Conservation (phyloP, 2,113 vertebrate species). For the Hemicordylus capensis region DNA sequence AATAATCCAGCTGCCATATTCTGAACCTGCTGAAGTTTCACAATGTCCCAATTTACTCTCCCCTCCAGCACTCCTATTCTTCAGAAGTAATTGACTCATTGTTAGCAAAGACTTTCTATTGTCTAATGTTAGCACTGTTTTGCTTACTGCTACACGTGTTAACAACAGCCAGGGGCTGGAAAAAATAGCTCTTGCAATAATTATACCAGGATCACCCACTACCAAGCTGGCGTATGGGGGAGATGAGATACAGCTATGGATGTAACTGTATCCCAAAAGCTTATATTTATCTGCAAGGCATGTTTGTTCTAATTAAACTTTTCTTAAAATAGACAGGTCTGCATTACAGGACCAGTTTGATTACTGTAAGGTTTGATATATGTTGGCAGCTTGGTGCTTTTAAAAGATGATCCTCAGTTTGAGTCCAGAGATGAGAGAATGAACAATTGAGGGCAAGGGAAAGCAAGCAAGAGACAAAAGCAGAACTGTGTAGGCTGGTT, state of each 20-base stretch:
- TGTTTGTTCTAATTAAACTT: constrained; percentile 39
- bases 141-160: neutral
- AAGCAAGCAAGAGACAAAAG: neutral
- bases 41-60: neutral
- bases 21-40: neutral
- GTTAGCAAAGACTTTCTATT: constrained; percentile 38
- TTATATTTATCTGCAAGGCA: constrained; percentile 22
- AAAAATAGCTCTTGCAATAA: constrained; percentile 31
- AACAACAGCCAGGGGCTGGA: constrained; percentile 25
- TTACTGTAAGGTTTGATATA: neutral
- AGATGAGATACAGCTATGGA: constrained; percentile 18
- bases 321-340: constrained; percentile 36
- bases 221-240: constrained; percentile 27
- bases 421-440: neutral
- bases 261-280: constrained; percentile 15
- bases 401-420: neutral
- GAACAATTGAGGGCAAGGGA: neutral
- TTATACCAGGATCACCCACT: constrained; percentile 33
- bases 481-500: neutral
- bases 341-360: constrained; percentile 32
- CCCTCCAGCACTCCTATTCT: constrained; percentile 2
- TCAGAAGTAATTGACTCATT: constrained; percentile 34
- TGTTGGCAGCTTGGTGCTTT: constrained; percentile 15
- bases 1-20: neutral
- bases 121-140: constrained; percentile 26